Evolutionary conservation across 2,113 vertebrate species (phyloP).

Genomic region (Protomyctophum bolini): DNA sequence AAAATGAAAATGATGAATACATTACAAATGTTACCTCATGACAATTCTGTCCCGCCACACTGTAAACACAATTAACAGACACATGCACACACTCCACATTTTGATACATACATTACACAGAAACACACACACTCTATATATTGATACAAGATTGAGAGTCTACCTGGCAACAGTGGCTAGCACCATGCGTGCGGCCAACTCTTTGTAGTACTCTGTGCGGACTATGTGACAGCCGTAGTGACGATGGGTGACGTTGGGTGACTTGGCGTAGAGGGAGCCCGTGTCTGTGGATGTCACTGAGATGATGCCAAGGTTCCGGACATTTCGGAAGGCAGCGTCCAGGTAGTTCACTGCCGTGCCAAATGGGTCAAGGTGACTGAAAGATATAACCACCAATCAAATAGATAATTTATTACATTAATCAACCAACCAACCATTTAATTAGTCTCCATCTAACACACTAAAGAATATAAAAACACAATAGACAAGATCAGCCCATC

Average conservation of each 20-base stretch:
- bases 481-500: not conserved
- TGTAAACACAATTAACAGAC: not conserved
- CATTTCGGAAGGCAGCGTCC: conserved; percentile 93
- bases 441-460: not conserved
- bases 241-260: conserved; percentile 89
- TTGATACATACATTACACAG: not conserved
- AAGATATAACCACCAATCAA: conserved; percentile 30
- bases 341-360: conserved; percentile 94
- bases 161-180: conserved; percentile 90
- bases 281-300: conserved; percentile 95
- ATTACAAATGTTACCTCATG: not conserved
- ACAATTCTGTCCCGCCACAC: not conserved
- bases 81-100: not conserved
- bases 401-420: not conserved
- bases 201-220: conserved; percentile 94
- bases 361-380: conserved; percentile 94
- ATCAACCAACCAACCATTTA: not conserved
- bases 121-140: not conserved
- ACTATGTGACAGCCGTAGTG: conserved; percentile 93
- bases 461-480: not conserved
- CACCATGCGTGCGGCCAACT: conserved; percentile 90
- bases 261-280: conserved; percentile 92
- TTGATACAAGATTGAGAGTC: not conserved
- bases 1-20: not conserved
- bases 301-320: conserved; percentile 92